phyloP scores from a whole-genome alignment of 2,113 vertebrate genomes.

The Ranitomeya imitator region DNA sequence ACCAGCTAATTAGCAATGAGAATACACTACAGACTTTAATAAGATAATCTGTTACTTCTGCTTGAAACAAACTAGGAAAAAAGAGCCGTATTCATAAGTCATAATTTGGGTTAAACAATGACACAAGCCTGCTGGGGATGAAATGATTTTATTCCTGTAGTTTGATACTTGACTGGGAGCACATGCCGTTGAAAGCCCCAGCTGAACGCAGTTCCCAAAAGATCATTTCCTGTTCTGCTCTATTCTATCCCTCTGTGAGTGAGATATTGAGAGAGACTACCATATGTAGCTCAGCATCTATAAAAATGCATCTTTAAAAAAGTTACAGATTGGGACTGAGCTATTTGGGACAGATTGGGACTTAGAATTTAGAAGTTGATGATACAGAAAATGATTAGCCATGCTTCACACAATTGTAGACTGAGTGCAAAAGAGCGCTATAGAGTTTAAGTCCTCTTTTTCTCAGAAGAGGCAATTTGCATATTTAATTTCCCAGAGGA shows the following conservation, averaged over 20 bases:
- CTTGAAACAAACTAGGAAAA: not conserved
- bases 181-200: slow-evolving; percentile 36
- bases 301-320: not conserved
- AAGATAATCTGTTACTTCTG: slow-evolving; percentile 30
- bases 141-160: slow-evolving; percentile 59
- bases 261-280: not conserved
- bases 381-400: not conserved
- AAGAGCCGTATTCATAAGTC: slow-evolving; percentile 14
- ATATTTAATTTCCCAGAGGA: too few species aligned
- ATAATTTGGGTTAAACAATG: slow-evolving; percentile 62
- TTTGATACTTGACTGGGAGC: slow-evolving; percentile 60
- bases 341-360: not conserved
- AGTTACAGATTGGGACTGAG: too few species aligned
- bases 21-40: slow-evolving; percentile 12
- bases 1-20: not conserved
- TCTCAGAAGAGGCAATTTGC: too few species aligned
- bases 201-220: slow-evolving; percentile 55
- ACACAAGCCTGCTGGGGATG: slow-evolving; percentile 53
- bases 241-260: not conserved
- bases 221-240: not conserved
- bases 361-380: not conserved
- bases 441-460: too few species aligned
- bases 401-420: not conserved
- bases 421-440: too few species aligned
- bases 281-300: not conserved